phyloP scores from a whole-genome alignment of 2,888 invertebrate genomes.

The Ischnus inquisitorius region DNA sequence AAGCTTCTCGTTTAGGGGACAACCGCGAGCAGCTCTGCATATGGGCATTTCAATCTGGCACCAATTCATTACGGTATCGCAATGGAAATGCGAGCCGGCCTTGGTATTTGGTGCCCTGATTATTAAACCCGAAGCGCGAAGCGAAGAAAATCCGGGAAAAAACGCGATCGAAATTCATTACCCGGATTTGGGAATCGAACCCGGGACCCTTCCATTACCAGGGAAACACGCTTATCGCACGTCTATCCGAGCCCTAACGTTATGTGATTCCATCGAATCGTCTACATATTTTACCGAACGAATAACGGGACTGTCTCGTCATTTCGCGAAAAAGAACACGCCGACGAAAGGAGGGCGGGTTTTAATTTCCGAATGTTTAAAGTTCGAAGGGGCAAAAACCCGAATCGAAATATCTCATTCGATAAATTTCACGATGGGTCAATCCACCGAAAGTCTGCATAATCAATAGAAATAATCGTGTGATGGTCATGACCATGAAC shows the following conservation, averaged over 20 bases:
- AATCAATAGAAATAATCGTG: too few relatives aligned
- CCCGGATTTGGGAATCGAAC: constrained; percentile 53
- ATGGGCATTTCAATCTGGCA: constrained; percentile 74
- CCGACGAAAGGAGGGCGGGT: constrained; percentile 27
- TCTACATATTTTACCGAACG: constrained; percentile 13
- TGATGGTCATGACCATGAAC: too few relatives aligned
- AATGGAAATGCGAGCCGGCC: constrained; percentile 71
- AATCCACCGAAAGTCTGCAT: too few relatives aligned
- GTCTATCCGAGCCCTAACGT: constrained; percentile 19
- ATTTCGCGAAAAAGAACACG: constrained; percentile 1
- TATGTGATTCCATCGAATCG: neutral
- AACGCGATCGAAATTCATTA: constrained; percentile 11
- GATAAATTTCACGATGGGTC: too few relatives aligned
- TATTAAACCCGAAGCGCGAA: neutral
- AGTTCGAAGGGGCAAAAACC: too few relatives aligned
- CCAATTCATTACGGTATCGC: constrained; percentile 75
- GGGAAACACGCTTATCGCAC: constrained; percentile 3
- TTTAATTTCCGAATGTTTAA: too few relatives aligned
- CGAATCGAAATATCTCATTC: too few relatives aligned
- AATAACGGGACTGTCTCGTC: neutral
- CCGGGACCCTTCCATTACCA: constrained; percentile 14
- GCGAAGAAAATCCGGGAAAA: constrained; percentile 38
- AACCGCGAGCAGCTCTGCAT: constrained; percentile 74
- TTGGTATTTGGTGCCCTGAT: constrained; percentile 72
- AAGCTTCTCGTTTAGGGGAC: constrained; percentile 69